Evolutionary conservation across 2,113 vertebrate species (phyloP).

Genomic region (Noctilio leporinus): DNA sequence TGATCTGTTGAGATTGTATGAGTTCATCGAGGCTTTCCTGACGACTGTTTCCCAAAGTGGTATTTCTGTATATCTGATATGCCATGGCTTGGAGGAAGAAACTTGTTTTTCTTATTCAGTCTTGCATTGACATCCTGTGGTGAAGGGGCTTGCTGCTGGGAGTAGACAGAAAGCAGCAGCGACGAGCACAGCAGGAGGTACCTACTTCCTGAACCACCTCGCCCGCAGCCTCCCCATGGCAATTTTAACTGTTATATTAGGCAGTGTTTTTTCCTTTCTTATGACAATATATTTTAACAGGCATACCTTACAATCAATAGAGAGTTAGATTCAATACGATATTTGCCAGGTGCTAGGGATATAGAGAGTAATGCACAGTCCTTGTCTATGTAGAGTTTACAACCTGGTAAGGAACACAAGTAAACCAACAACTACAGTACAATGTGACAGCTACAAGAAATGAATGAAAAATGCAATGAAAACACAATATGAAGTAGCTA

Average conservation of each 20-base stretch:
- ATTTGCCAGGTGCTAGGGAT: background rate
- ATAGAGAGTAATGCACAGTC: background rate
- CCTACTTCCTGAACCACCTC: no score
- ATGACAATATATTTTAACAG: background rate
- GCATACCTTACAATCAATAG: background rate
- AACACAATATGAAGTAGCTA: background rate
- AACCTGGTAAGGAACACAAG: background rate
- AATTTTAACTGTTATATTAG: no score
- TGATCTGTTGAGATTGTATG: no score
- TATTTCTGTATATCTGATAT: conserved; percentile 97
- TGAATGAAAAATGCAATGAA: background rate
- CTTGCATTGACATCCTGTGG: conserved; percentile 57
- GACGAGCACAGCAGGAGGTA: no score
- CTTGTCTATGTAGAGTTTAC: background rate
- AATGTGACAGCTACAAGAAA: background rate
- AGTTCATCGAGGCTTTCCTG: conserved; percentile 98
- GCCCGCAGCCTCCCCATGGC: no score
- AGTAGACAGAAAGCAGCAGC: no score
- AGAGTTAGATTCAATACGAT: background rate
- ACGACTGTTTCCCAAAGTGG: conserved; percentile 97
- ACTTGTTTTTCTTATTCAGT: conserved; percentile 30
- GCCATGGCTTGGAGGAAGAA: conserved; percentile 83
- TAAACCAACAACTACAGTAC: background rate
- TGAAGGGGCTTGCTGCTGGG: no score
- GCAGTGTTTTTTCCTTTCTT: background rate